Base-by-base conservation (phyloP, 2,888 invertebrate species). In the Hyposoter dolosus region DNA sequence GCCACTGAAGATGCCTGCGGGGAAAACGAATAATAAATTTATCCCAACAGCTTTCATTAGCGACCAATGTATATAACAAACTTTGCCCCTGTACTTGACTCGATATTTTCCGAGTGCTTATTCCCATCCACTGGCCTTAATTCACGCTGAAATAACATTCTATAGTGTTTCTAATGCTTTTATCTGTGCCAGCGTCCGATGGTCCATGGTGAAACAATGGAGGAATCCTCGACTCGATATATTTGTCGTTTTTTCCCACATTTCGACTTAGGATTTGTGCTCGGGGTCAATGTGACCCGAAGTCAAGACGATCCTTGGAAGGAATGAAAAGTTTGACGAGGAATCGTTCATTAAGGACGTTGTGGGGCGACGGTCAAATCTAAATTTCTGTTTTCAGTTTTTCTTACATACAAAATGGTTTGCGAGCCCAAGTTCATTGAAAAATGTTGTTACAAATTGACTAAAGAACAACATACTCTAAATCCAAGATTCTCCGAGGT, bases 11-110 rank as follows among this genome's bases (percentile, higher is more conserved):
- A 19, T 23, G 68, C 3, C 68, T 69, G 45, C 45, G 1, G 76
- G 76, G 65, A 76, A 47, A 63, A 45, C 17, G 63, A 28, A 65
- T 47, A 65, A 76, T 76, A 76, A 63, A 76, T 76, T 76, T 32
- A 65, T 23, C 65, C 63, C 63, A 45, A 47, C 10, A 32, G 76
- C 63, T 76, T 76, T 76, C 76, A 47, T 47, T 76, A 65, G 47
- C 76, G 47, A 76, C n/a, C 47, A 45, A 15, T 63, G n/a, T 19
- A 63, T 76, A 45, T 43, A 60, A 45, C 63, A 28, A n/a, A 53
- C 19, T n/a, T 43, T 23, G 17, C 23, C 43, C 40, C 74, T 9
- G 60, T 43, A 23, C 45, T 75, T 12, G 43, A 12, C 17, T 47
- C 35, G 63, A 65, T 65, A 47, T 76, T 47, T 47, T 28, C 63